Conservation (phyloP, 2,113 vertebrate genomes). For the Pachycephala philippinensis region DNA sequence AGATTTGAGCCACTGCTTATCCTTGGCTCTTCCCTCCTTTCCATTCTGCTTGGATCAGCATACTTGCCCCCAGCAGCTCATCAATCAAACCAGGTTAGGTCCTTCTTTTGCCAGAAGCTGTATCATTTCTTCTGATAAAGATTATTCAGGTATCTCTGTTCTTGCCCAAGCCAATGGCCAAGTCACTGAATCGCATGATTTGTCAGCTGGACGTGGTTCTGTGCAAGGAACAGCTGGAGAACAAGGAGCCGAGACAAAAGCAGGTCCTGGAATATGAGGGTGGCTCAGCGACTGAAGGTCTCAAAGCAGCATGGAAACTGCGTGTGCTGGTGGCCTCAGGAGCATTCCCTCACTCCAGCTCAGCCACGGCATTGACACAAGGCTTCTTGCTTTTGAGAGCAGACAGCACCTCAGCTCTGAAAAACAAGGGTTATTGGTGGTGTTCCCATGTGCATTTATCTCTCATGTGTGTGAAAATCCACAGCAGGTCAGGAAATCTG, state of each 20-base stretch:
- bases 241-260: neutral
- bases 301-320: neutral
- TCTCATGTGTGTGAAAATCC: neutral
- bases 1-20: neutral
- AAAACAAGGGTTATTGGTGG: neutral
- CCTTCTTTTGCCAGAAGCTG: neutral
- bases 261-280: neutral
- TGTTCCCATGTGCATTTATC: neutral
- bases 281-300: neutral
- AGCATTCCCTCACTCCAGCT: neutral
- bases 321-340: neutral
- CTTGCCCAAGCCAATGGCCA: neutral
- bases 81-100: neutral
- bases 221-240: neutral
- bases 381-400: neutral
- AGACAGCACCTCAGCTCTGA: neutral
- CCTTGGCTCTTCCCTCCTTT: neutral
- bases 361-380: neutral
- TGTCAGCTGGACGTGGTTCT: neutral
- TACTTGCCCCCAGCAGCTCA: neutral
- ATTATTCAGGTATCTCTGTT: neutral
- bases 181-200: fast-evolving
- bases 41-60: neutral
- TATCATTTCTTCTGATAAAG: neutral
- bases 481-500: neutral